Base-by-base conservation (phyloP, 2,888 invertebrate species). In the Pammene aurita region DNA sequence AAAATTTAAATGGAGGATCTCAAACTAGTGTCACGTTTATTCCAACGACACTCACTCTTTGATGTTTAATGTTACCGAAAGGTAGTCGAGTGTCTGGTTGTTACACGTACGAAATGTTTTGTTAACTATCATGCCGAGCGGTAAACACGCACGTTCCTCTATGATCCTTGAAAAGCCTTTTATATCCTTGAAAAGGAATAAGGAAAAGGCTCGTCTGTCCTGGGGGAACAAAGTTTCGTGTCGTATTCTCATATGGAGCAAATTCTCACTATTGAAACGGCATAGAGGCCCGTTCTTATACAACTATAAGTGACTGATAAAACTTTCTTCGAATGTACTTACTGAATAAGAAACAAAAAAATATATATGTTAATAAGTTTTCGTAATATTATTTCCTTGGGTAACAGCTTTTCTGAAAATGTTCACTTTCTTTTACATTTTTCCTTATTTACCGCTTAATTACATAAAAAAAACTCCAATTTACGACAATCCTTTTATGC, bases 391-490 rank as follows among this genome's bases (percentile, higher is more conserved):
- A 14, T 9, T 16, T 18, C 38, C 11, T 11, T 26, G 4, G 4
- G 26, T 26, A 26, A 26, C 26, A 26, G 26, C 14, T 41, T 60
- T 52, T 34, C 16, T 44, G 2, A n/a, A 13, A 44, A 13, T 11
- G 18, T 13, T n/a, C 11, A 44, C 52, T 60, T 26, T 44, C 38
- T 63, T 46, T 62, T 34, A 58, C 69, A 78, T 78, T 81, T 81
- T 83, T 83, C 77, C 83, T 84, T 86, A 85, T 85, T 86, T 84
- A 84, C 78, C 73, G 79, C 77, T 81, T 86, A 85, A 87, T 87
- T 87, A 86, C 83, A 84, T 84, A 84, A 87, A 68, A 87, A 68
- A 88, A 89, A 84, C 77, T 84, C 84, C 83, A 86, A 87, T 88
- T 87, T 86, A 82, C 78, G 80, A 81, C 82, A 86, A 85, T 83